Conservation (phyloP, 2,888 invertebrate species). For the Cheilosia variabilis region DNA sequence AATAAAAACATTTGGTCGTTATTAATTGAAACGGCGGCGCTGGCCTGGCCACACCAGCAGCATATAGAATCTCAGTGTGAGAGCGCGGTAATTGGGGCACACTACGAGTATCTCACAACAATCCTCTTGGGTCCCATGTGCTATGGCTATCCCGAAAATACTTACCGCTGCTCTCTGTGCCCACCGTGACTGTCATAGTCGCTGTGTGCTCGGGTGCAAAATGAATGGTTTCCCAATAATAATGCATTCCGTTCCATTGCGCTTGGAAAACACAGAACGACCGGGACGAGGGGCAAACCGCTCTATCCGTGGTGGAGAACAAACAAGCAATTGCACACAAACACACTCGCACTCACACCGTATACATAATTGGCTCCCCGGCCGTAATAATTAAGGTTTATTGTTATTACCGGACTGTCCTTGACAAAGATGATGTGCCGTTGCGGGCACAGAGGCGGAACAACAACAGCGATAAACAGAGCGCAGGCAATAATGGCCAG, state of each 20-base stretch:
- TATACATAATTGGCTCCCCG: slow-evolving; percentile 68
- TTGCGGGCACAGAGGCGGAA: not conserved
- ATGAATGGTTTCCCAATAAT: slow-evolving; percentile 75
- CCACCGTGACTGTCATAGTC: not conserved
- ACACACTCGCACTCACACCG: slow-evolving; percentile 13
- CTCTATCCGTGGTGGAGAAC: slow-evolving; percentile 36
- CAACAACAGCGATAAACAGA: slow-evolving; percentile 55
- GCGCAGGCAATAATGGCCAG: slow-evolving; percentile 64
- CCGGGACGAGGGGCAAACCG: slow-evolving; percentile 33
- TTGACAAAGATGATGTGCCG: slow-evolving; percentile 72
- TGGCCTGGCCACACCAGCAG: slow-evolving; percentile 24
- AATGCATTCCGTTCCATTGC: slow-evolving; percentile 73
- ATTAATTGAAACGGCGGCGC: slow-evolving; percentile 68
- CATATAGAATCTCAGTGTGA: slow-evolving; percentile 32
- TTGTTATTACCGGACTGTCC: slow-evolving; percentile 73
- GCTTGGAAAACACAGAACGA: slow-evolving; percentile 49
- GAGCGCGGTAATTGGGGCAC: slow-evolving; percentile 66
- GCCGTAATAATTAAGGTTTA: slow-evolving; percentile 75
- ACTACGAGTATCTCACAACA: slow-evolving; percentile 46
- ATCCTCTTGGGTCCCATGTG: slow-evolving; percentile 65
- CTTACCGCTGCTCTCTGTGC: slow-evolving; percentile 6
- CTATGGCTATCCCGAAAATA: slow-evolving; percentile 71
- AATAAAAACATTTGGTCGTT: slow-evolving; percentile 65
- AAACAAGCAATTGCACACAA: slow-evolving; percentile 40
- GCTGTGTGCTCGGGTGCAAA: slow-evolving; percentile 60